Evolutionary conservation across 2,797 vertebrate genomes (phyloP).

Genomic region (Melanotaenia trifasciata): DNA sequence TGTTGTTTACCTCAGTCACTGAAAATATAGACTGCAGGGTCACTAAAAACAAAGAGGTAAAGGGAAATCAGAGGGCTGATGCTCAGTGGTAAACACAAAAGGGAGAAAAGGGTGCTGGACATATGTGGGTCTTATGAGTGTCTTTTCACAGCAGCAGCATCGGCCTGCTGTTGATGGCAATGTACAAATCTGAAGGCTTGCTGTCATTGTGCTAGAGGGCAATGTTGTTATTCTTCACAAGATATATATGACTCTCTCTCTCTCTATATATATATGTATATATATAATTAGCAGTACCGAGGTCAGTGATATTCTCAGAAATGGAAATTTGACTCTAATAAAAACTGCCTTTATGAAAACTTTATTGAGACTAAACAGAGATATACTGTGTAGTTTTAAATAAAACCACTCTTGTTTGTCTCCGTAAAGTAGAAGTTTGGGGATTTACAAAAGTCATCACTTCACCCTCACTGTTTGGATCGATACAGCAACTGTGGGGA

Average conservation of each 20-base stretch:
- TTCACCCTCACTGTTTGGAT: not conserved
- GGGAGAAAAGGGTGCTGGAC: not conserved
- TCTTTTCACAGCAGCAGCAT: constrained; percentile 34
- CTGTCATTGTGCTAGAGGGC: constrained; percentile 60
- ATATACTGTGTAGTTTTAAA: not conserved
- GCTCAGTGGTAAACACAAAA: constrained; percentile 7
- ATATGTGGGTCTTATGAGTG: constrained; percentile 4
- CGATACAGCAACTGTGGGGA: not conserved
- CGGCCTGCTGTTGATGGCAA: constrained; percentile 33
- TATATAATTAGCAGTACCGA: too few species aligned
- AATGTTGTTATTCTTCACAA: constrained; percentile 28
- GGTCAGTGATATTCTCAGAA: too few species aligned
- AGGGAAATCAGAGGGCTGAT: constrained; percentile 5
- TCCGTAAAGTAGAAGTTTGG: not conserved
- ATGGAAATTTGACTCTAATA: too few species aligned
- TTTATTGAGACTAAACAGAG: not conserved
- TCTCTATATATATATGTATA: too few species aligned
- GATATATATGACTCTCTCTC: too few species aligned
- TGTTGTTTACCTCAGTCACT: constrained; percentile 5
- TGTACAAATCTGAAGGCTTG: constrained; percentile 45
- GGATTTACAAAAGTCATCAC: not conserved
- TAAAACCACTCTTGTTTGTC: not conserved
- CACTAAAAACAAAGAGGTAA: not conserved
- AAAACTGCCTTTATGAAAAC: too few species aligned
- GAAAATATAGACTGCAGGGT: not conserved